phyloP scores from a whole-genome alignment of 2,113 vertebrate genomes.

The Chloropsis cyanopogon region DNA sequence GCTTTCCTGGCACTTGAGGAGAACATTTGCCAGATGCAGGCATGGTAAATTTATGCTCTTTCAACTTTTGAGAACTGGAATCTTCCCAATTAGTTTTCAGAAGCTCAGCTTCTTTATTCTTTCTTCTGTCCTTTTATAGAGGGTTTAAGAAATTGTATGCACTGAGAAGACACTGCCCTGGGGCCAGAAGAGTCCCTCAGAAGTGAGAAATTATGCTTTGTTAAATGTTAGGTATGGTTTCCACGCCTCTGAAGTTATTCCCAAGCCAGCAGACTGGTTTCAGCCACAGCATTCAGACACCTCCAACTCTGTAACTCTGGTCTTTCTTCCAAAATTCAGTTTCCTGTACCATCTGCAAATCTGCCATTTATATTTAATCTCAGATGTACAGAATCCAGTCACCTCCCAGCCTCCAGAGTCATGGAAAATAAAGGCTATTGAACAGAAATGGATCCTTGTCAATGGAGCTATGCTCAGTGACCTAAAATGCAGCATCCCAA shows the following conservation, averaged over 20 bases:
- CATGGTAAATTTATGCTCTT: constrained; percentile 14
- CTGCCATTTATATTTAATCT: background rate
- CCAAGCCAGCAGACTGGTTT: background rate
- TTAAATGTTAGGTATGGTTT: background rate
- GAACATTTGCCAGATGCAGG: constrained; percentile 24
- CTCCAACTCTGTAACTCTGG: background rate
- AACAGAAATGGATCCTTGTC: constrained; percentile 27
- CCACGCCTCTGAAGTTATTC: background rate
- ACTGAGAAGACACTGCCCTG: background rate
- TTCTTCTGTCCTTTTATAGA: background rate
- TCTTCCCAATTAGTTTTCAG: constrained; percentile 22
- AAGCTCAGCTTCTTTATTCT: constrained; percentile 5
- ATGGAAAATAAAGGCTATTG: background rate
- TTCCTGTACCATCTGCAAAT: background rate
- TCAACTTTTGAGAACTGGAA: constrained; percentile 5
- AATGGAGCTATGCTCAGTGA: constrained; percentile 15
- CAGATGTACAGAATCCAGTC: background rate
- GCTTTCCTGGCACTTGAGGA: constrained; percentile 34
- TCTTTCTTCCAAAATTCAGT: background rate
- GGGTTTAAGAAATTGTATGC: background rate
- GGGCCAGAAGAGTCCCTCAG: background rate
- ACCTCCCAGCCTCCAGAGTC: background rate
- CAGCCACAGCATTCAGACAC: background rate
- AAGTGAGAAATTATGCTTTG: background rate
- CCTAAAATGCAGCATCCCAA: constrained; percentile 3